Percentiles rank a stretch among this genome's conserved stretches.
Conservation (phyloP, 2,888 invertebrate species). For the Agapostemon virescens region DNA sequence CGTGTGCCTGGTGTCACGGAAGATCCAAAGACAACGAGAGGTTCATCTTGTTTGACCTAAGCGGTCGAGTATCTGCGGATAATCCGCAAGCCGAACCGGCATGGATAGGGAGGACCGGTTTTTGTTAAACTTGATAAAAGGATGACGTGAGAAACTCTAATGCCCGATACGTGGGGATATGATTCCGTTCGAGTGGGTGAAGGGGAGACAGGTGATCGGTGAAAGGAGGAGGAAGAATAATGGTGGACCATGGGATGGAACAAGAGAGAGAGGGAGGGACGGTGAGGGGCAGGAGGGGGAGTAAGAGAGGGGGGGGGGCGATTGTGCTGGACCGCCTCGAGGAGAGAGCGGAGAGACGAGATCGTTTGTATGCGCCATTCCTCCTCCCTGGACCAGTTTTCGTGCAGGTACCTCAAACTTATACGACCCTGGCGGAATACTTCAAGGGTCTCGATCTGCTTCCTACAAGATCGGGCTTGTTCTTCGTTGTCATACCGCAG, state of each 20-base stretch:
- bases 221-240: conserved; percentile 57
- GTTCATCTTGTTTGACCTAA: not conserved
- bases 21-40: not conserved
- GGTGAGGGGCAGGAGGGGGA: not conserved
- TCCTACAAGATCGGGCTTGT: conserved; percentile 54
- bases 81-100: not conserved
- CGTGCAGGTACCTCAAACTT: conserved; percentile 64
- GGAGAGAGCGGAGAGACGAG: conserved; percentile 63
- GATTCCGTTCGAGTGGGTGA: conserved; percentile 40
- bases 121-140: conserved; percentile 67
- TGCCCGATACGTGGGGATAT: conserved; percentile 61
- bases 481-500: conserved; percentile 49
- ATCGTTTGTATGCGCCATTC: conserved; percentile 66
- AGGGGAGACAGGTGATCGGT: conserved; percentile 54
- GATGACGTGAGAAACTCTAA: conserved; percentile 73
- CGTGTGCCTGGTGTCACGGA: not conserved
- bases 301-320: not conserved
- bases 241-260: conserved; percentile 29
- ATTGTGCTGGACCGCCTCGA: conserved; percentile 42
- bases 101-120: conserved; percentile 61
- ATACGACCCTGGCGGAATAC: conserved; percentile 62
- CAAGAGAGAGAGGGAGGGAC: conserved; percentile 6
- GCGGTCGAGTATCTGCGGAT: not conserved
- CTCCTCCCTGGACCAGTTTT: conserved; percentile 67
- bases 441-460: conserved; percentile 59